phyloP scores from a whole-genome alignment of 2,888 invertebrate genomes.

The Ptychoptera albimana region DNA sequence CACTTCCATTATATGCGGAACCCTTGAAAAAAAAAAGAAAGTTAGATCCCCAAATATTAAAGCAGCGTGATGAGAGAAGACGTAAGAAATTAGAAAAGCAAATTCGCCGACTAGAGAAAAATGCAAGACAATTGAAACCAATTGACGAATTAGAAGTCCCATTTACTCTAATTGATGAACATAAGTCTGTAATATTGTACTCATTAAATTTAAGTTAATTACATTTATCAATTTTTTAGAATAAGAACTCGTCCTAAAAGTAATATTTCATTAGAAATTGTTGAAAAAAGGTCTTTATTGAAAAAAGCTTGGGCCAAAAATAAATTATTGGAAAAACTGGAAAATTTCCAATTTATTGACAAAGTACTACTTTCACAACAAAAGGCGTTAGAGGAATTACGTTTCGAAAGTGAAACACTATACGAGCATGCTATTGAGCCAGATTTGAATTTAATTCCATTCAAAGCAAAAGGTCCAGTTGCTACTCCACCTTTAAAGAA shows the following conservation, averaged over 20 bases:
- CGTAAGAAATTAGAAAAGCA: slow-evolving; percentile 74
- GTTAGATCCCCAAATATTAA: slow-evolving; percentile 64
- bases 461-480: slow-evolving; percentile 53
- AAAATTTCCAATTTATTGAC: slow-evolving; percentile 52
- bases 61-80: slow-evolving; percentile 65
- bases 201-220: not conserved
- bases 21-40: slow-evolving; percentile 83
- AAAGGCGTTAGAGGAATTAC: slow-evolving; percentile 64
- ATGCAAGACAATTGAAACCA: slow-evolving; percentile 73
- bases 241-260: slow-evolving; percentile 34
- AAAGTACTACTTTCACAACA: slow-evolving; percentile 50
- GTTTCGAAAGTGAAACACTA: slow-evolving; percentile 66
- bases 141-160: slow-evolving; percentile 74
- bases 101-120: slow-evolving; percentile 65
- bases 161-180: slow-evolving; percentile 43
- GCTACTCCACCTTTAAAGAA: slow-evolving; percentile 68
- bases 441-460: slow-evolving; percentile 55
- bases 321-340: slow-evolving; percentile 44
- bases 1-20: slow-evolving; percentile 41
- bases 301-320: slow-evolving; percentile 63
- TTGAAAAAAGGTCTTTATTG: slow-evolving; percentile 46
- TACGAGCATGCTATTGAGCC: slow-evolving; percentile 76
- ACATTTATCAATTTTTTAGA: slow-evolving; percentile 20
- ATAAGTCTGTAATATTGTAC: slow-evolving; percentile 33
- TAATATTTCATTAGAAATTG: slow-evolving; percentile 36